Conservation (phyloP, 2,113 vertebrate species). For the Protomyctophum bolini region DNA sequence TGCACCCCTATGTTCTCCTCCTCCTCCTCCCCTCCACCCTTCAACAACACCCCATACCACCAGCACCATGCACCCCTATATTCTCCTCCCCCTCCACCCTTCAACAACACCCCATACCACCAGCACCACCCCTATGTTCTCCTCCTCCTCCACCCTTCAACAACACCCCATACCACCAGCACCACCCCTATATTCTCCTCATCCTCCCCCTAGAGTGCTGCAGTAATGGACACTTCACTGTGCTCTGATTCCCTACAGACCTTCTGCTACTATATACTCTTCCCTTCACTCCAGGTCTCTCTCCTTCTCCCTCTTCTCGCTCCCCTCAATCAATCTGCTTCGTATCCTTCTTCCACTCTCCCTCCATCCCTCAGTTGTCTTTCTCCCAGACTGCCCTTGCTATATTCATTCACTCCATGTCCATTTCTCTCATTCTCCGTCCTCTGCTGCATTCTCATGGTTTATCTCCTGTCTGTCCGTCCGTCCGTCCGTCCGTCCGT, state of each 20-base stretch:
- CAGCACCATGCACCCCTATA: constrained; percentile 10
- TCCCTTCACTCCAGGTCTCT: no score
- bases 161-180: constrained; percentile 13
- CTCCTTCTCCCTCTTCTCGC: constrained; percentile 1
- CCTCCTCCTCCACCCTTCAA: neutral
- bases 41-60: constrained; percentile 11
- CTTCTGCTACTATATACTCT: no score
- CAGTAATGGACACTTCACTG: constrained; percentile 35
- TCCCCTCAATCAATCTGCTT: constrained; percentile 2
- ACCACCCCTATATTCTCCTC: constrained; percentile 15
- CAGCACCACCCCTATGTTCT: constrained; percentile 42
- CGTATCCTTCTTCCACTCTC: constrained; percentile 4
- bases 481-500: neutral
- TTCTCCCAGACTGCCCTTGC: no score
- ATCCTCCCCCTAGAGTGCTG: constrained; percentile 36
- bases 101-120: no score
- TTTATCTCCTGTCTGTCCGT: neutral
- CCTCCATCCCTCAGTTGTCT: neutral
- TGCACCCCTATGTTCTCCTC: constrained; percentile 14
- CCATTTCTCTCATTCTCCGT: no score
- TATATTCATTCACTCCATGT: no score
- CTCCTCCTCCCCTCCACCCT: constrained; percentile 32
- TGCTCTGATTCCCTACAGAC: constrained; percentile 53
- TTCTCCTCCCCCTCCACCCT: neutral
- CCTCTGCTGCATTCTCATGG: no score